Base-by-base conservation (phyloP, 37 sponge, comb jelly and placozoan genomes). In the Aplysina aerophoba region DNA sequence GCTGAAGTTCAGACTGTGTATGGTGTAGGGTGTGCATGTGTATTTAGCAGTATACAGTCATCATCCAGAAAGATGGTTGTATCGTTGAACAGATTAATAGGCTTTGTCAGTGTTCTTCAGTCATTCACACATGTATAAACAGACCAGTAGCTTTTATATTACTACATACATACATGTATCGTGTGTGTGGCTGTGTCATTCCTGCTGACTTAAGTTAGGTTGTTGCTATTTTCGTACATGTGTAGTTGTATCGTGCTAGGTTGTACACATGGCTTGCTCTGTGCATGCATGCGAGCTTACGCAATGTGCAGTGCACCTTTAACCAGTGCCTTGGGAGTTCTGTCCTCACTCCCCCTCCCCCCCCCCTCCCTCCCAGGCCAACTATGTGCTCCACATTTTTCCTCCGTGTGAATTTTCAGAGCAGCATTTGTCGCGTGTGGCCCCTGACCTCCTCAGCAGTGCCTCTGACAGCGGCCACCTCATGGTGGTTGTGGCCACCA, bases 331-430 rank as follows among this genome's bases (percentile, higher is more conserved):
- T 39, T 4, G 15, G 4, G 4, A 3, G 40, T 40, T 79, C 19
- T 33, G 6, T 24, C 28, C 37, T 59, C 57, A 2, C 55, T 39
- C 22, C 57, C 24, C 20, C 20, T 79, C 38, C 44, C 19, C 6
- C 33, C n/a, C n/a, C n/a, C n/a, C n/a, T n/a, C n/a, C 12, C 28
- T 20, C 39, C 50, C 19, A 88, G 79, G 80, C 36, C 50, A 93
- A 83, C 69, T 94, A 83, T 91, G 99, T 96, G 16, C 89, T 98
- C 24, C 99, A 98, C 87, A 98, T 98, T 34, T 98, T 98, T 85
- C 99, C 99, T 34, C 99, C 99, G 0, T 98, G 99, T 57, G 91
- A 89, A 15, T 98, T 98, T 82, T 90, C 98, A 0, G 89, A 92
- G 75, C 40, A 78, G 55, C 95, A 98, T 73, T 81, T 98, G 27